A percentile compares a stretch with the other conserved stretches of the same genome.
Conservation (phyloP, 2,113 vertebrate genomes). For the Phoxinus phoxinus region DNA sequence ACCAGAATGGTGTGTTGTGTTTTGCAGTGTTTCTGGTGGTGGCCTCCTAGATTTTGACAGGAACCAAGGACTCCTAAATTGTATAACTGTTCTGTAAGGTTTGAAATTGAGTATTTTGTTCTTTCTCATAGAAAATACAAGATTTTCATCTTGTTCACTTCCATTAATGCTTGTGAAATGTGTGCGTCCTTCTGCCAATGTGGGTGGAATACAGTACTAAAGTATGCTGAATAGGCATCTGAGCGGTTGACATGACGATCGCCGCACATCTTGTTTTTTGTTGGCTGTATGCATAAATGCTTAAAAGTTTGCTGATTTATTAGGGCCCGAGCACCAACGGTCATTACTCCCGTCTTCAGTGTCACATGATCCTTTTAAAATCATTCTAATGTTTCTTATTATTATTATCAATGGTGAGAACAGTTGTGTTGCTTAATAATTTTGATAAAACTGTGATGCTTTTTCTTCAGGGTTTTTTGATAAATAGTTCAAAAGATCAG, state of each 20-base stretch:
- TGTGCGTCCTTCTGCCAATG: neutral
- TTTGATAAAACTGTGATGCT: neutral
- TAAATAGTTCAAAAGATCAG: neutral
- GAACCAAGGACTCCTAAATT: neutral
- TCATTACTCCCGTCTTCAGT: neutral
- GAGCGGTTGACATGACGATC: neutral
- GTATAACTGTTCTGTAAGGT: neutral
- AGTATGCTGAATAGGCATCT: neutral
- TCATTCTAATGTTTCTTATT: neutral
- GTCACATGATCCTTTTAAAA: neutral
- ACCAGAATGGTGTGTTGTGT: neutral
- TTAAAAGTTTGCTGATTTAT: too few species aligned
- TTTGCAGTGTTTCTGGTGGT: neutral
- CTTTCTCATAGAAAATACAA: neutral
- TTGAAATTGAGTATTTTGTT: neutral
- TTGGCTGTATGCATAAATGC: neutral
- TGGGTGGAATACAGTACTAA: neutral
- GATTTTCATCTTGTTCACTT: neutral
- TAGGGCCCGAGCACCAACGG: too few species aligned
- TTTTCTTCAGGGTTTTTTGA: neutral
- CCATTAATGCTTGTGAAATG: neutral
- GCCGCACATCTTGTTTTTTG: neutral
- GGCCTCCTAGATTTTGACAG: constrained; percentile 1
- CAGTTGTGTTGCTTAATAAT: neutral
- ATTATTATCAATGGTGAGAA: neutral